Conservation (phyloP, 2,888 invertebrate species). For the Thalpophila matura region DNA sequence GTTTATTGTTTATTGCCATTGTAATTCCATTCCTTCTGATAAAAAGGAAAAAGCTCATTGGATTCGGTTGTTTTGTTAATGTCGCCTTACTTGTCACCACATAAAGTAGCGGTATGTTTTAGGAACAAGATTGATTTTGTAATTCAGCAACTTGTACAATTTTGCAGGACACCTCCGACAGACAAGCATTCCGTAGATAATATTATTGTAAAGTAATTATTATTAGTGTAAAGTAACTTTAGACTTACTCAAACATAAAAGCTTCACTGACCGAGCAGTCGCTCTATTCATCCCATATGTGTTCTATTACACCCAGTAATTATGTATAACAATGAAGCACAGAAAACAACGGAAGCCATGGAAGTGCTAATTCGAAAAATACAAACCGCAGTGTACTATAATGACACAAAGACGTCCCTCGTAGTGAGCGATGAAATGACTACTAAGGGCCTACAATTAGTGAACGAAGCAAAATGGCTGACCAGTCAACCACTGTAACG, state of each 20-base stretch:
- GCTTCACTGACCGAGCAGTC: constrained; percentile 35
- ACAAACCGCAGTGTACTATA: constrained; percentile 83
- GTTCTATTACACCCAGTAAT: constrained; percentile 73
- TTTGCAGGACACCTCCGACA: not conserved
- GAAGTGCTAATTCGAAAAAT: constrained; percentile 90
- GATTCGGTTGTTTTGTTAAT: not conserved
- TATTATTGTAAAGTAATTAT: constrained; percentile 38
- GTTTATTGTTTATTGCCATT: too few relatives aligned
- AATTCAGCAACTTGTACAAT: not conserved
- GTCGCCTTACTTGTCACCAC: not conserved
- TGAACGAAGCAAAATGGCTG: constrained; percentile 88
- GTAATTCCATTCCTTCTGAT: not conserved
- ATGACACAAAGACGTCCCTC: constrained; percentile 84
- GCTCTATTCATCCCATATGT: constrained; percentile 65
- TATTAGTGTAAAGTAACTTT: too few relatives aligned
- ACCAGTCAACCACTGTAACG: constrained; percentile 71
- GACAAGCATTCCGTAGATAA: constrained; percentile 8
- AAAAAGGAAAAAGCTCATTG: not conserved
- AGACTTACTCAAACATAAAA: constrained; percentile 53
- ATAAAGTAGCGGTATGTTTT: not conserved
- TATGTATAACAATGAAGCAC: constrained; percentile 81
- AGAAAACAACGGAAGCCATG: constrained; percentile 81
- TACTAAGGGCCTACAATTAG: constrained; percentile 85
- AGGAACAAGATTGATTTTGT: not conserved
- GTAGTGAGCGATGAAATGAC: constrained; percentile 85